A percentile compares a stretch with the other conserved stretches of the same genome.
Evolutionary conservation across 1,140 invertebrate species (phyloP).

Genomic region (Diachasmimorpha longicaudata): DNA sequence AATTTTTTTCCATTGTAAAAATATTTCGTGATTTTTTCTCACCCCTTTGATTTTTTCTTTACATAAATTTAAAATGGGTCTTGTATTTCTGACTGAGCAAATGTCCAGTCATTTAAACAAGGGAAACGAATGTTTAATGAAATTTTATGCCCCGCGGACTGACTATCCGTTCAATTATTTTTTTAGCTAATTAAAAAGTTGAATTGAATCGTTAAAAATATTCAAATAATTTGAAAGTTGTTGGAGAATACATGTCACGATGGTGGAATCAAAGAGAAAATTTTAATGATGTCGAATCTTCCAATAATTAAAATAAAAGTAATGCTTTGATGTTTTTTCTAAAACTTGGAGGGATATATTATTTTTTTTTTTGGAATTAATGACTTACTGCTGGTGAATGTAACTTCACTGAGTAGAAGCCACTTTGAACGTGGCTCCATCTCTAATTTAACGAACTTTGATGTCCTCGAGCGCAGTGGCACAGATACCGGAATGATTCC

Average conservation of each 20-base stretch:
- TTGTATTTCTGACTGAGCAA: too few relatives aligned
- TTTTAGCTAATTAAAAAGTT: neutral
- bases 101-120: too few relatives aligned
- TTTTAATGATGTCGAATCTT: neutral
- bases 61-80: too few relatives aligned
- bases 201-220: too few relatives aligned
- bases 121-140: too few relatives aligned
- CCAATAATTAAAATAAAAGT: conserved; percentile 28
- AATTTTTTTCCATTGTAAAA: too few relatives aligned
- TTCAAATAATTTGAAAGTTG: too few relatives aligned
- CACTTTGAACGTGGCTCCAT: conserved; percentile 83
- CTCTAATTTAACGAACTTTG: conserved; percentile 77
- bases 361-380: neutral
- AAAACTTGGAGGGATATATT: neutral
- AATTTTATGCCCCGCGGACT: too few relatives aligned
- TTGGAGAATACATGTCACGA: too few relatives aligned
- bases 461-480: conserved; percentile 73
- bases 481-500: conserved; percentile 19
- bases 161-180: neutral
- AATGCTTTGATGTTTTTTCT: conserved; percentile 5
- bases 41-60: too few relatives aligned
- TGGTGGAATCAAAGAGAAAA: neutral
- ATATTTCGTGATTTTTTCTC: too few relatives aligned
- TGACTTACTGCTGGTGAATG: conserved; percentile 76
- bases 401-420: conserved; percentile 88